A percentile compares a stretch with the other conserved stretches of the same genome.
Evolutionary conservation across 2,888 invertebrate genomes (phyloP).

Genomic region (Epinotia bilunana): DNA sequence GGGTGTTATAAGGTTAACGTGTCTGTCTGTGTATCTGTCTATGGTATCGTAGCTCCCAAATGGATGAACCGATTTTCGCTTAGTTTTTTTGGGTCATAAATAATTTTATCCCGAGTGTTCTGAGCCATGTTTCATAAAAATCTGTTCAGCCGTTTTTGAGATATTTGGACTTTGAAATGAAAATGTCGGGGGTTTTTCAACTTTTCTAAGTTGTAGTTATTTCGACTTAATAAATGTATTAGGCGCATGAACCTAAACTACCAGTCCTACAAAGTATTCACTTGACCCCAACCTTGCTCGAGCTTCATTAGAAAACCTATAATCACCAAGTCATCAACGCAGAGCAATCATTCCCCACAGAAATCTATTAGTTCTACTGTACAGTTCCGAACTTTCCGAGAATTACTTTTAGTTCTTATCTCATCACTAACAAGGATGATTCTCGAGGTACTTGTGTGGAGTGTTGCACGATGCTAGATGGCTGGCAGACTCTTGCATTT

Average conservation of each 20-base stretch:
- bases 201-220: no score
- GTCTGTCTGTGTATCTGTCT: no score
- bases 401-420: background rate
- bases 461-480: constrained; percentile 38
- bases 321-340: constrained; percentile 39
- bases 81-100: no score
- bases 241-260: background rate
- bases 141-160: no score
- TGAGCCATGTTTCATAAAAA: no score
- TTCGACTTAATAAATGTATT: background rate
- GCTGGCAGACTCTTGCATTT: constrained; percentile 36
- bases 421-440: background rate
- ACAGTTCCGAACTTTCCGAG: background rate
- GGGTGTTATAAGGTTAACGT: no score
- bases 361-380: constrained; percentile 44
- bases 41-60: no score
- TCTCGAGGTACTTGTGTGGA: background rate
- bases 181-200: no score
- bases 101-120: no score
- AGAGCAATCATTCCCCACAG: constrained; percentile 35
- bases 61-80: no score
- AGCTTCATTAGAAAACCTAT: constrained; percentile 38
- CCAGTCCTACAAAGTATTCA: background rate
- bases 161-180: no score
- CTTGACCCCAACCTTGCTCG: constrained; percentile 9